A percentile compares a stretch with the other conserved stretches of the same genome.
These are phyloP conservation scores for Pyrocephalus nanus DNA, from an alignment of 2,797 vertebrate species.

Conservation along the genomic window DNA sequence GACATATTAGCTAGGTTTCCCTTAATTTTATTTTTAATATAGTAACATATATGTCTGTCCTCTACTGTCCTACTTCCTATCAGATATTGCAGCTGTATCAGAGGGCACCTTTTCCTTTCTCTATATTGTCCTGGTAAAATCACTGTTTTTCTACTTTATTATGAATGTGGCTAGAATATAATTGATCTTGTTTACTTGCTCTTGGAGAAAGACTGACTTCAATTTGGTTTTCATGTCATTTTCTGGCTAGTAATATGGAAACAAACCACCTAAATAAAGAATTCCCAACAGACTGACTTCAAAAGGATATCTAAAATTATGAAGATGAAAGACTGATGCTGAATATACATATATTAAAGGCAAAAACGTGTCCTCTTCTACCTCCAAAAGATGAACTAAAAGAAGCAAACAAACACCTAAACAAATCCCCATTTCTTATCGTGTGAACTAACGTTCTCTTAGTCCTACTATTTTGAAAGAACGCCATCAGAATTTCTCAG, in stretches of 20 bases:
- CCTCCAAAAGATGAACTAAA: background rate
- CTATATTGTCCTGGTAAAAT: background rate
- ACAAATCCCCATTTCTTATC: background rate
- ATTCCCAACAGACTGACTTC: background rate
- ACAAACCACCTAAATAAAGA: background rate
- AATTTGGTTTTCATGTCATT: background rate
- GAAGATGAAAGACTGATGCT: background rate
- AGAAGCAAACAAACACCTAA: background rate
- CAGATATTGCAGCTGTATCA: background rate
- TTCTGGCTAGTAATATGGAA: background rate
- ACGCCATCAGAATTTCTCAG: background rate
- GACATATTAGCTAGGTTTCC: background rate
- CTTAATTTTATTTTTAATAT: conserved; percentile 17
- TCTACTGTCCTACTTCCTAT: background rate
- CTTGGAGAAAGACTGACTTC: background rate
- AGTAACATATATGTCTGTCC: background rate
- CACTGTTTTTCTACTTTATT: background rate
- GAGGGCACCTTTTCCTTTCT: background rate
- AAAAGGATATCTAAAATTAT: background rate
- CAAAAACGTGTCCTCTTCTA: accelerated
- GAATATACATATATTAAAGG: background rate
- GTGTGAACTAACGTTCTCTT: background rate
- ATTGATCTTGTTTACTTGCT: background rate
- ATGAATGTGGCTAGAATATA: background rate
- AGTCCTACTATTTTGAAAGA: background rate